phyloP scores from a whole-genome alignment of 1,140 invertebrate species.

The Mactra quadrangularis region DNA sequence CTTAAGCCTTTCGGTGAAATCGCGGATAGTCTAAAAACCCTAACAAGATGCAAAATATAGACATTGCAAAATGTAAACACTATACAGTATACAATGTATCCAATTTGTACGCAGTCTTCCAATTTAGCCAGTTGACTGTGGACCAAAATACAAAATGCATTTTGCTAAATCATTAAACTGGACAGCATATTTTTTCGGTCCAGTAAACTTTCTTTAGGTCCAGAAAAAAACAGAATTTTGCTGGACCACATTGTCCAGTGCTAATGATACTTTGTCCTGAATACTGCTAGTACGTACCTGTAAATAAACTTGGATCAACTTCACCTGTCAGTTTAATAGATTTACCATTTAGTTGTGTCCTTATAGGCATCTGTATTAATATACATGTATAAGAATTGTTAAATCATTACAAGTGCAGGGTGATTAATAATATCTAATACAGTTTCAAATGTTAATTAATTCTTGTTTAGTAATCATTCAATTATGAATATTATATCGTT shows the following conservation, averaged over 20 bases:
- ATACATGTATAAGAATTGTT: neutral
- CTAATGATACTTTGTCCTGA: too few species aligned
- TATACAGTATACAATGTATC: neutral
- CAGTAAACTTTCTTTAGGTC: neutral
- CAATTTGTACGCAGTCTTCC: neutral
- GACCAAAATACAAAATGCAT: neutral
- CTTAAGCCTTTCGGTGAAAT: too few species aligned
- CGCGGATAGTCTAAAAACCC: too few species aligned
- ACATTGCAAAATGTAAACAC: too few species aligned
- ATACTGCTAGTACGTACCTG: neutral
- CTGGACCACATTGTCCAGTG: too few species aligned
- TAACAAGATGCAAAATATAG: too few species aligned
- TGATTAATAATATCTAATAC: neutral
- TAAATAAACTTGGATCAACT: constrained; percentile 8
- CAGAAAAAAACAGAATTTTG: neutral
- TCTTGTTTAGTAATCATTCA: neutral
- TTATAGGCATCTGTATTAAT: constrained; percentile 18
- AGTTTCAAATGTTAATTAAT: too few species aligned
- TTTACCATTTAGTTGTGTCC: constrained; percentile 3
- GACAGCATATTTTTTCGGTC: too few species aligned
- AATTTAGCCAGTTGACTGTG: neutral
- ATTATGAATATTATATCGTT: too few species aligned
- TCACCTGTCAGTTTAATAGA: constrained; percentile 15
- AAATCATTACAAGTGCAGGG: neutral
- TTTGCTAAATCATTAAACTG: too few species aligned